Conservation (phyloP, 2,797 vertebrate species). For the Platalea minor region DNA sequence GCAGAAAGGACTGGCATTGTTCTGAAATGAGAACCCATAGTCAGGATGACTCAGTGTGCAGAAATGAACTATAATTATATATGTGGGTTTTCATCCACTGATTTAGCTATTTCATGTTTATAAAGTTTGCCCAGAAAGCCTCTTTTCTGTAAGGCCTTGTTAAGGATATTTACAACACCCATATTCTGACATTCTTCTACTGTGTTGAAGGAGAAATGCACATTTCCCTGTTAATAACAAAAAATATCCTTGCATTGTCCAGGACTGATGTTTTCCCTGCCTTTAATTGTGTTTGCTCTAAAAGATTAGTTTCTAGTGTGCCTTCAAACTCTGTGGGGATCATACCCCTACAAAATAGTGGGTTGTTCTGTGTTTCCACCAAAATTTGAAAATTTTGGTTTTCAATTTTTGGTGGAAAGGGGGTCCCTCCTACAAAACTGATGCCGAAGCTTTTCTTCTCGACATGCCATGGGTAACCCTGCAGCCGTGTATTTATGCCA, state of each 20-base stretch:
- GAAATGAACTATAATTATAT: not conserved
- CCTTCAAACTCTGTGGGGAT: not conserved
- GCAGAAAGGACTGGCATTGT: not conserved
- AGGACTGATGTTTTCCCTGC: not conserved
- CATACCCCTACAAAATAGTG: not conserved
- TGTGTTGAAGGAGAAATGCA: not conserved
- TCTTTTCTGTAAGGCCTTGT: not conserved
- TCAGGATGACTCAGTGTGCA: not conserved
- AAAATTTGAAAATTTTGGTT: not conserved
- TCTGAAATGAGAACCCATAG: not conserved
- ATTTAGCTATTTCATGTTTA: not conserved
- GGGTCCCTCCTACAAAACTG: not conserved
- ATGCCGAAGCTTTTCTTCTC: not conserved
- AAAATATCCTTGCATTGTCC: not conserved
- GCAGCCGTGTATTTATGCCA: not conserved
- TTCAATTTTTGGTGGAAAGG: not conserved
- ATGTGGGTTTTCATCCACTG: not conserved
- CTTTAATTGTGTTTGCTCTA: not conserved
- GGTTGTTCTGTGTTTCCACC: not conserved
- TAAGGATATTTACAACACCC: not conserved
- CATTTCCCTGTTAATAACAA: not conserved
- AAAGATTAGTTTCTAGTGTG: not conserved
- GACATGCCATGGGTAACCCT: not conserved
- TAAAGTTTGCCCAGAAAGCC: not conserved
- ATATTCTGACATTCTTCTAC: not conserved